Evolutionary conservation across 1,140 invertebrate species (phyloP).

Genomic region (Drosophila nasuta): DNA sequence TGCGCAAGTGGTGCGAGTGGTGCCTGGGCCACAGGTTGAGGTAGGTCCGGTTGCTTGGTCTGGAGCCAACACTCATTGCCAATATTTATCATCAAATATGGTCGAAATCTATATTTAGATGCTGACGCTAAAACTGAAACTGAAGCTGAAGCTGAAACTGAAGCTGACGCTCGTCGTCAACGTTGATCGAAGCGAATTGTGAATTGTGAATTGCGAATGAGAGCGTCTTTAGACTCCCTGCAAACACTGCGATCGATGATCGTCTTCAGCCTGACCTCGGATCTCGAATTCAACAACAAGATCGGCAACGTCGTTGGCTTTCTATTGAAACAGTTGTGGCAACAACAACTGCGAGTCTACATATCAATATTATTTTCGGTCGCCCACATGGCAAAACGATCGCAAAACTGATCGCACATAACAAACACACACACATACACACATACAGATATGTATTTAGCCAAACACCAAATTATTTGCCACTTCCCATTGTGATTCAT

Average conservation of each 20-base stretch:
- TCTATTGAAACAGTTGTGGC: slow-evolving; percentile 80
- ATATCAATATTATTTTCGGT: slow-evolving; percentile 13
- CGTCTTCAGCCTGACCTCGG: slow-evolving; percentile 63
- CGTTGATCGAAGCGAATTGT: slow-evolving; percentile 19
- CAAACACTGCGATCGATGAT: slow-evolving; percentile 5
- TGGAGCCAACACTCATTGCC: slow-evolving; percentile 48
- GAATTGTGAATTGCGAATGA: background rate
- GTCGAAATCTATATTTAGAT: slow-evolving; percentile 80
- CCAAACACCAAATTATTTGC: slow-evolving; percentile 37
- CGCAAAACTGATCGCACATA: slow-evolving; percentile 21
- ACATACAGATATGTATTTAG: slow-evolving; percentile 18
- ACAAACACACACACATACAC: too few relatives aligned
- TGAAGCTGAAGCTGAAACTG: too few relatives aligned
- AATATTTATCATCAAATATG: slow-evolving; percentile 81
- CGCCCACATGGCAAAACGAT: slow-evolving; percentile 30
- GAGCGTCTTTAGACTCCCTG: slow-evolving; percentile 40
- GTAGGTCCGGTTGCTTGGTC: slow-evolving; percentile 58
- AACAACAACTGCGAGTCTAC: slow-evolving; percentile 34
- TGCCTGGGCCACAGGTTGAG: slow-evolving; percentile 56
- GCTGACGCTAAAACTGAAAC: slow-evolving; percentile 51
- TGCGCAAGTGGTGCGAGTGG: slow-evolving; percentile 1
- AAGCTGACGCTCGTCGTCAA: slow-evolving; percentile 17
- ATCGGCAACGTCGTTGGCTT: slow-evolving; percentile 47
- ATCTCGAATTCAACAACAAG: slow-evolving; percentile 39
- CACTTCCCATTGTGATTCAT: slow-evolving; percentile 38